A percentile compares a stretch with the other conserved stretches of the same genome.
These are phyloP conservation scores for Gambusia affinis DNA, from an alignment of 2,113 vertebrate species.

Conservation along the genomic window DNA sequence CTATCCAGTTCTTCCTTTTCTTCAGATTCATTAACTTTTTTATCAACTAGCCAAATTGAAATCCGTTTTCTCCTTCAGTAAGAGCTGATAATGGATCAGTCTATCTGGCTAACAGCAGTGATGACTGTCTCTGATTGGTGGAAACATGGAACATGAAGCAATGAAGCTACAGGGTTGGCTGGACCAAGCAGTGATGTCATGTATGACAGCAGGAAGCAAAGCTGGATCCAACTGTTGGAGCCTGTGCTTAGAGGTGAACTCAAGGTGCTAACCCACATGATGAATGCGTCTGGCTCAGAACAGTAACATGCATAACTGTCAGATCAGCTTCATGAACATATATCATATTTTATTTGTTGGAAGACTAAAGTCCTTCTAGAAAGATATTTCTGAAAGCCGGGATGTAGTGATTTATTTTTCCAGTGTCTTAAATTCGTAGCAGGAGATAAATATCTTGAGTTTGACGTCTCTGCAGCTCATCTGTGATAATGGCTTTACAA, in stretches of 20 bases:
- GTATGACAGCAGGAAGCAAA: slow-evolving; percentile 9
- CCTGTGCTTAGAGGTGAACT: slow-evolving; percentile 41
- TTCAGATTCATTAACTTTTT: slow-evolving; percentile 52
- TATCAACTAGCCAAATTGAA: slow-evolving; percentile 71
- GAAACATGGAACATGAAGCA: slow-evolving; percentile 30
- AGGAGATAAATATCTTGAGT: too few relatives aligned
- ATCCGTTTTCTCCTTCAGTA: slow-evolving; percentile 56
- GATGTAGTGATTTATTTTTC: not conserved
- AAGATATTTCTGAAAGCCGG: not conserved
- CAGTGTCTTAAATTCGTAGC: not conserved
- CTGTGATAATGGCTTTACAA: too few relatives aligned
- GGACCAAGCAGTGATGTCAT: slow-evolving; percentile 50
- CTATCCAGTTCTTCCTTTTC: not conserved
- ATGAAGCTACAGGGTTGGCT: slow-evolving; percentile 6
- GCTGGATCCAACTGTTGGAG: slow-evolving; percentile 26
- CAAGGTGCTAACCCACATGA: slow-evolving; percentile 35
- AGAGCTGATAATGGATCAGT: slow-evolving; percentile 45
- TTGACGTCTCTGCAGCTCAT: not conserved
- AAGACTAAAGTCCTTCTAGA: slow-evolving; percentile 7
- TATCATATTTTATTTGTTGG: slow-evolving; percentile 36
- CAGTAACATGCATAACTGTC: slow-evolving; percentile 13
- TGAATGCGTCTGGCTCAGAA: slow-evolving; percentile 42
- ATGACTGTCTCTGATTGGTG: slow-evolving; percentile 17
- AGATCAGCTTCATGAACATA: slow-evolving; percentile 28
- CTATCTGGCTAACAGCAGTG: slow-evolving; percentile 43